Percentiles rank a stretch among this genome's conserved stretches.
Evolutionary conservation across 2,113 vertebrate species (phyloP).

Genomic region (Alethe diademata): DNA sequence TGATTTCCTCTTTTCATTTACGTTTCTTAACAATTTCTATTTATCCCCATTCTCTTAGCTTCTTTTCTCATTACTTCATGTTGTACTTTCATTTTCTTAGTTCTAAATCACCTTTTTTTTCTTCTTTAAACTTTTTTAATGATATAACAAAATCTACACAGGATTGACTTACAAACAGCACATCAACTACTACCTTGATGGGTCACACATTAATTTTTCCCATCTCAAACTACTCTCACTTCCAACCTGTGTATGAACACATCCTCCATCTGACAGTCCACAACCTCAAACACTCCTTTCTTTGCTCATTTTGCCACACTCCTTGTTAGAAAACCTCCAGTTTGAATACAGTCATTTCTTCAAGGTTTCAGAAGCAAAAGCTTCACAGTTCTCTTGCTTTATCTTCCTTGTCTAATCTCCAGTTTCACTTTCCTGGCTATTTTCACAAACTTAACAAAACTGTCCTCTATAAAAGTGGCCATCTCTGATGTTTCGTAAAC

Average conservation of each 20-base stretch:
- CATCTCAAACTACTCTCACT: background rate
- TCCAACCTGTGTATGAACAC: background rate
- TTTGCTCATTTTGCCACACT: background rate
- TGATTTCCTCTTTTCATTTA: background rate
- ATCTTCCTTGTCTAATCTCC: background rate
- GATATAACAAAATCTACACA: background rate
- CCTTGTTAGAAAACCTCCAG: background rate
- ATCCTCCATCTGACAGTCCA: background rate
- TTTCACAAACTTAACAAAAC: background rate
- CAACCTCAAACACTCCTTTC: background rate
- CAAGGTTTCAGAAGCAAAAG: background rate
- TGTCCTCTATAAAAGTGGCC: background rate
- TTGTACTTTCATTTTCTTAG: background rate
- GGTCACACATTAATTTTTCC: fast-evolving
- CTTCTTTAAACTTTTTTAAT: background rate
- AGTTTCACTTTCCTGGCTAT: background rate
- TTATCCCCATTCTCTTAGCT: background rate
- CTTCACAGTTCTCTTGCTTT: background rate
- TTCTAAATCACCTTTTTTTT: background rate
- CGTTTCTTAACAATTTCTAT: fast-evolving
- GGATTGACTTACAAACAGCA: background rate
- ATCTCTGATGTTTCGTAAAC: background rate
- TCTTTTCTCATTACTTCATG: background rate
- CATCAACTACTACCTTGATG: background rate
- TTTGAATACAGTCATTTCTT: background rate